Evolutionary conservation across 1,140 invertebrate genomes (phyloP).

Genomic region (Atopsyche davidsoni): DNA sequence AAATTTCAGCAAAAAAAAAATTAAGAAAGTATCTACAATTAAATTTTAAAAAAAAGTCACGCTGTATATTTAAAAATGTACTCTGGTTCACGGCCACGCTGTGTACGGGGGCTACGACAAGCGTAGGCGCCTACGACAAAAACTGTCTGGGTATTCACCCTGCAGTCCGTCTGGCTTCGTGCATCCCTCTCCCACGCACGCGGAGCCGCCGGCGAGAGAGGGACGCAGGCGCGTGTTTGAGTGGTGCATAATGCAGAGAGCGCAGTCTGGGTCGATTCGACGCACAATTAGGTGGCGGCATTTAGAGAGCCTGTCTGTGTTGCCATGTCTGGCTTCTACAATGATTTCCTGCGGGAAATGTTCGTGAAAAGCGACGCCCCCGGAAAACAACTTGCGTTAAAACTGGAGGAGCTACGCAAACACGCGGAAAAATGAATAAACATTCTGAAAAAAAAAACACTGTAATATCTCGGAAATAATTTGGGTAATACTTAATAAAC

Average conservation of each 20-base stretch:
- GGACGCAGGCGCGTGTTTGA: slow-evolving; percentile 8
- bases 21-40: too few relatives aligned
- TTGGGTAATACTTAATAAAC: too few relatives aligned
- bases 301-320: not conserved
- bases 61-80: too few relatives aligned
- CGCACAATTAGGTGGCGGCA: slow-evolving; percentile 25
- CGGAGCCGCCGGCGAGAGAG: not conserved
- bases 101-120: not conserved
- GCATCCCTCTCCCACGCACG: not conserved
- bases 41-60: too few relatives aligned
- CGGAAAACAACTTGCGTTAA: too few relatives aligned
- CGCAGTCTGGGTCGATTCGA: slow-evolving; percentile 24
- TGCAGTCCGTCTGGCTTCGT: slow-evolving; percentile 11
- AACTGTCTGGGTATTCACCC: not conserved
- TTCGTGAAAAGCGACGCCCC: not conserved
- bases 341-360: not conserved
- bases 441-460: too few relatives aligned
- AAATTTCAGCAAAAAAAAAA: too few relatives aligned
- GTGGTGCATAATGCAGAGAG: slow-evolving; percentile 13
- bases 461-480: too few relatives aligned
- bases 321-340: not conserved
- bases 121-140: slow-evolving; percentile 11
- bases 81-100: not conserved
- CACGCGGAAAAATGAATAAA: slow-evolving; percentile 8
- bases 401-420: too few relatives aligned